These are phyloP conservation scores for Carassius auratus DNA, from an alignment of 2,113 vertebrate species.

Conservation along the genomic window DNA sequence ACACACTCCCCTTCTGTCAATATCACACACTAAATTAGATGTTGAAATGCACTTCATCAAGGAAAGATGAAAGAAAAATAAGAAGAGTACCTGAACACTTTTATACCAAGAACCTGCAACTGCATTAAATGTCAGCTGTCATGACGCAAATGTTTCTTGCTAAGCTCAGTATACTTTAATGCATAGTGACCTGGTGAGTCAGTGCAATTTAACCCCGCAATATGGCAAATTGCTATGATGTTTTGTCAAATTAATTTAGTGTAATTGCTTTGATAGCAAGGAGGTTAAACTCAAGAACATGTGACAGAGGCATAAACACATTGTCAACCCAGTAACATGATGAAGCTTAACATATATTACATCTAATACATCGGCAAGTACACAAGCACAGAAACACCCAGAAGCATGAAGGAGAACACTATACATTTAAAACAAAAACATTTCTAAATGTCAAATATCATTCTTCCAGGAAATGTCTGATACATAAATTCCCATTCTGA, in stretches of 20 bases:
- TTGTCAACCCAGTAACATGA: conserved; percentile 5
- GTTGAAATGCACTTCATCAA: background rate
- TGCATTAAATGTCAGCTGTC: background rate
- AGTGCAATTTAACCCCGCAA: conserved; percentile 10
- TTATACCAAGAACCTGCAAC: background rate
- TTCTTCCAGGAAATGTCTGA: background rate
- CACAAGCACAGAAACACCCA: background rate
- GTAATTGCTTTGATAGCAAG: conserved; percentile 18
- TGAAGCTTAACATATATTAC: background rate
- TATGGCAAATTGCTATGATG: conserved; percentile 30
- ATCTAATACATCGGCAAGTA: background rate
- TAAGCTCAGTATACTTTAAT: background rate
- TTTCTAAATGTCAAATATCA: background rate
- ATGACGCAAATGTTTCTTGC: background rate
- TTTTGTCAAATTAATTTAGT: conserved; percentile 35
- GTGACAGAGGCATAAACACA: background rate
- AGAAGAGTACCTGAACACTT: background rate
- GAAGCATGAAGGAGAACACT: background rate
- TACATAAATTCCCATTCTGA: background rate
- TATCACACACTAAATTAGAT: background rate
- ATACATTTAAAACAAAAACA: background rate
- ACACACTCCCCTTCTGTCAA: background rate
- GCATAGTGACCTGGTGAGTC: conserved; percentile 27
- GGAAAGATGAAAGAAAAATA: background rate
- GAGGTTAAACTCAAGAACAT: conserved; percentile 36